Evolutionary conservation across 2,797 vertebrate species (phyloP).

Genomic region (Ispidina picta): DNA sequence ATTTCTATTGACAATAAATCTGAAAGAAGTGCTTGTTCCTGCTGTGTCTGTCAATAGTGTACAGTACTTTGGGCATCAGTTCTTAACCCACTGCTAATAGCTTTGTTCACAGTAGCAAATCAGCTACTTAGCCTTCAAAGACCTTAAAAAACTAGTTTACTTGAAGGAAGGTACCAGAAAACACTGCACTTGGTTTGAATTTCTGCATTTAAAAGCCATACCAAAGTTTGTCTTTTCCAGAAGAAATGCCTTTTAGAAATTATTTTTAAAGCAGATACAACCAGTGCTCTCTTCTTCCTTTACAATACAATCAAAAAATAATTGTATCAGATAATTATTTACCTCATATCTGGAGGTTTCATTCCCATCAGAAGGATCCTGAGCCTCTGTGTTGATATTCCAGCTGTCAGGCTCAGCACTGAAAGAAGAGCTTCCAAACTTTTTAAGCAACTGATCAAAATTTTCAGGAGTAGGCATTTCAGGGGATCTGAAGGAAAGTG

Average conservation of each 20-base stretch:
- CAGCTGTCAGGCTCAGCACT: slow-evolving; percentile 69
- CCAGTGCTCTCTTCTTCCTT: not conserved
- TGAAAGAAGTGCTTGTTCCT: not conserved
- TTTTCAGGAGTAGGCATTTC: slow-evolving; percentile 83
- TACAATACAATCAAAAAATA: not conserved
- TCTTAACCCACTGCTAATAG: not conserved
- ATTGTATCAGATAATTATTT: not conserved
- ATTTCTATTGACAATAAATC: not conserved
- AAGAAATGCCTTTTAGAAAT: not conserved
- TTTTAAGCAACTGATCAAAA: slow-evolving; percentile 84
- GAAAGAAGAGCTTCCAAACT: slow-evolving; percentile 75
- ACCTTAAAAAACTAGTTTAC: not conserved
- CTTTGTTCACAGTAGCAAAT: not conserved
- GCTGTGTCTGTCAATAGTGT: not conserved
- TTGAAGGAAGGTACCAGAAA: not conserved
- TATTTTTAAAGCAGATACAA: not conserved
- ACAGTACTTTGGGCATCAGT: not conserved
- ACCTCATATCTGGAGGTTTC: slow-evolving; percentile 83
- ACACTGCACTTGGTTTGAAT: not conserved
- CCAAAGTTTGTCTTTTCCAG: not conserved
- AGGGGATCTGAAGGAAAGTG: slow-evolving; percentile 81
- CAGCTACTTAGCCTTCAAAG: not conserved
- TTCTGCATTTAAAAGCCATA: not conserved
- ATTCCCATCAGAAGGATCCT: not conserved
- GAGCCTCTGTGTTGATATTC: not conserved